Percentiles rank a stretch among this genome's conserved stretches.
Evolutionary conservation across 2,888 invertebrate species (phyloP).

Genomic region (Meiosimyza decipiens): DNA sequence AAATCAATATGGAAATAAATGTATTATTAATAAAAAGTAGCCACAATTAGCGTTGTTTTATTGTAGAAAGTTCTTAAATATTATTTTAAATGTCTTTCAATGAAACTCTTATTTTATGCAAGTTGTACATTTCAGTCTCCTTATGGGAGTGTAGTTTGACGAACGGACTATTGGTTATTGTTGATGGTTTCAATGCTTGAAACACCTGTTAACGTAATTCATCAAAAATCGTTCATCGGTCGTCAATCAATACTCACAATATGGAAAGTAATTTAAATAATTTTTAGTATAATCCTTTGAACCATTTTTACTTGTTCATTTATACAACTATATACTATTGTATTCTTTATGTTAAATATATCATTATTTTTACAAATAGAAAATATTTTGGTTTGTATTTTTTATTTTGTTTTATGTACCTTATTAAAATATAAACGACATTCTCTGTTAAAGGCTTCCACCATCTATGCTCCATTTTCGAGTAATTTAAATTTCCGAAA

Average conservation of each 20-base stretch:
- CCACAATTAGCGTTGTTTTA: conserved; percentile 16
- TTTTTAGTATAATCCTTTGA: conserved; percentile 6
- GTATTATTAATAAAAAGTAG: conserved; percentile 1
- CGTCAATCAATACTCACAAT: too few relatives aligned
- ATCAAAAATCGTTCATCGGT: too few relatives aligned
- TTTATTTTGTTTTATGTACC: conserved; percentile 7
- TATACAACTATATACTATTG: conserved; percentile 46
- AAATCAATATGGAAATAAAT: conserved; percentile 4
- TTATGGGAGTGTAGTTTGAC: too few relatives aligned
- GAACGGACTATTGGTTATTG: too few relatives aligned
- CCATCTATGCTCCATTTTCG: too few relatives aligned
- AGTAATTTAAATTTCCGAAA: too few relatives aligned
- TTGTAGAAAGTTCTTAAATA: conserved; percentile 10
- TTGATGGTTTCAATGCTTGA: too few relatives aligned
- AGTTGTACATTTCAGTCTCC: conserved; percentile 28
- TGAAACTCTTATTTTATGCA: background rate
- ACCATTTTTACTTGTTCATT: conserved; percentile 3
- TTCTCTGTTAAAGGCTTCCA: too few relatives aligned
- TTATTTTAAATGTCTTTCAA: background rate
- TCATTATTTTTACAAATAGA: conserved; percentile 60
- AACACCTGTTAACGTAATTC: too few relatives aligned
- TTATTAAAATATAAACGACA: background rate
- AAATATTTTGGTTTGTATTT: conserved; percentile 33
- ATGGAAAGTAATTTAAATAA: too few relatives aligned
- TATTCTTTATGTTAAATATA: conserved; percentile 58